These are phyloP conservation scores for Mastomys coucha DNA, from an alignment of 2,113 vertebrate genomes.

Conservation along the genomic window DNA sequence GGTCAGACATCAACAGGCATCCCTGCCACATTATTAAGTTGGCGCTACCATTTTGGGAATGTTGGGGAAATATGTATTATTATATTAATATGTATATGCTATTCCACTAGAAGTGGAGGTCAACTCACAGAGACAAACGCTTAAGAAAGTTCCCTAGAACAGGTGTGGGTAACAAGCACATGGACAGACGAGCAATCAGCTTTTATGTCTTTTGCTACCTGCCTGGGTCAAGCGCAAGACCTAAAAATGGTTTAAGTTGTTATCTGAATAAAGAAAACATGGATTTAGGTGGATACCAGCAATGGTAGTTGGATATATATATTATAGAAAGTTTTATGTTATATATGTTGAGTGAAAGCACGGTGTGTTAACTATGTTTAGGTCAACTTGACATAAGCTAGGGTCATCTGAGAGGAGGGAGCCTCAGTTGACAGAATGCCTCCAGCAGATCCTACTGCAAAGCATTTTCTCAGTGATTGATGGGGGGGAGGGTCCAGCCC, in stretches of 20 bases:
- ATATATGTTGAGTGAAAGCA: not conserved
- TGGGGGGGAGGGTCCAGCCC: not conserved
- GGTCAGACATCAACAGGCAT: not conserved
- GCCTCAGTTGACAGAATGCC: not conserved
- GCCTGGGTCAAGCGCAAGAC: not conserved
- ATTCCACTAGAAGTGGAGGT: not conserved
- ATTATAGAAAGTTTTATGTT: not conserved
- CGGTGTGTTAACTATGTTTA: no score
- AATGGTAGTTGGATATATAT: not conserved
- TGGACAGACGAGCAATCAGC: not conserved
- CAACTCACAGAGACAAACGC: not conserved
- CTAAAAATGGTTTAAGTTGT: constrained; percentile 38
- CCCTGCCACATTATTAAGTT: not conserved
- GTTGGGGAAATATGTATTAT: not conserved
- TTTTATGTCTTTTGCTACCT: constrained; percentile 52
- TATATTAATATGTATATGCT: not conserved
- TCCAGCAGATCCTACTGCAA: not conserved
- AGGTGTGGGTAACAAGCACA: not conserved
- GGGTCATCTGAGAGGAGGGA: not conserved
- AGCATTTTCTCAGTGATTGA: not conserved
- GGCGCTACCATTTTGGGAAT: not conserved
- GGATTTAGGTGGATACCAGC: not conserved
- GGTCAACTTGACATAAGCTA: not conserved
- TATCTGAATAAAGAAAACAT: not conserved
- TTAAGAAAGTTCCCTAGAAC: not conserved